These are phyloP conservation scores for Archilochus colubris DNA, from an alignment of 2,113 vertebrate species.

Conservation along the genomic window DNA sequence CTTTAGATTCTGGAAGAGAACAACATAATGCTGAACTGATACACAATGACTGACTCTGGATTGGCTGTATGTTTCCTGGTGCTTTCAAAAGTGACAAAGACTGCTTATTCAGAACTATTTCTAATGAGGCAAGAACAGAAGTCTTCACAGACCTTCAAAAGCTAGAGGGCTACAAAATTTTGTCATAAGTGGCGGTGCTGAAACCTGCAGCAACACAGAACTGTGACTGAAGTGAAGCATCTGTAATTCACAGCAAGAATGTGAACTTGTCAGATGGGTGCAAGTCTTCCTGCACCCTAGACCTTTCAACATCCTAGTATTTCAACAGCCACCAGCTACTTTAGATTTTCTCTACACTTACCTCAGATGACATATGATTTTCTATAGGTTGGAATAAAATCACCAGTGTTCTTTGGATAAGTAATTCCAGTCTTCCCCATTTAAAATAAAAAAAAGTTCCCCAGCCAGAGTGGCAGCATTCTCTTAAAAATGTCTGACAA, in stretches of 20 bases:
- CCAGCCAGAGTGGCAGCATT: not conserved
- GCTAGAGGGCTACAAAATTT: not conserved
- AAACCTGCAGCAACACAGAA: not conserved
- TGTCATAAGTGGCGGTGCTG: not conserved
- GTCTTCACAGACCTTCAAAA: not conserved
- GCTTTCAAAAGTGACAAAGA: not conserved
- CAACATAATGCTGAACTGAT: not conserved
- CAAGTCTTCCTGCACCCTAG: not conserved
- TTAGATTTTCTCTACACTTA: not conserved
- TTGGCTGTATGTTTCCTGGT: not conserved
- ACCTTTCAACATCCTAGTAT: not conserved
- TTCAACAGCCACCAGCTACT: not conserved
- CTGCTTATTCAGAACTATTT: not conserved
- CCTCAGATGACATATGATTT: not conserved
- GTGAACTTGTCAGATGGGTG: not conserved
- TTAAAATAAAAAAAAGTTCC: not conserved
- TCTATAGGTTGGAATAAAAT: not conserved
- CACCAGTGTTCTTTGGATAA: not conserved
- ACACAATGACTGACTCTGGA: not conserved
- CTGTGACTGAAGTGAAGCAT: not conserved
- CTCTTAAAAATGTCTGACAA: not conserved
- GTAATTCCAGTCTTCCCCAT: not conserved
- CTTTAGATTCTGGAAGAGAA: not conserved
- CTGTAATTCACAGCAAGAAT: not conserved
- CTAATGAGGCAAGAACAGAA: slow-evolving; percentile 16